Evolutionary conservation across 2,113 vertebrate genomes (phyloP), one percentile per base, ranked within the genome.

Genomic region (Embiotoca jacksoni): DNA sequence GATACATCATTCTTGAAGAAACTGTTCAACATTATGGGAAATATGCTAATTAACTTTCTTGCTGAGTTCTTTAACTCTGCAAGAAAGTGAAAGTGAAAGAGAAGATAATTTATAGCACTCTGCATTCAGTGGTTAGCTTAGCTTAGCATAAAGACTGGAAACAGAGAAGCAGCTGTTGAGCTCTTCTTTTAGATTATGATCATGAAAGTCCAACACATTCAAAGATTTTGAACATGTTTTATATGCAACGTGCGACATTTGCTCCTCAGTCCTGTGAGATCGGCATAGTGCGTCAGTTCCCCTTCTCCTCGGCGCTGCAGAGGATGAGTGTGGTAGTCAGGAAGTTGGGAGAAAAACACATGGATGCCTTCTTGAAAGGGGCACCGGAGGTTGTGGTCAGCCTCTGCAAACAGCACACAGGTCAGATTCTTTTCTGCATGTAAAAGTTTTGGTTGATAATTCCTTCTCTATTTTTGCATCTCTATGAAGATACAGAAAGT

Each of bases 251-350:
- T 4, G 41, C 4, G 13, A 11, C 9, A 6, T 78, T 36, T 83
- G 5, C 31, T 78, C 75, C 37, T 64, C 91, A 99, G 98, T 86
- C 92, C 63, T 96, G 95, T 57, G 97, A 99, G 89, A 97, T 99
- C 2, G 98, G 98, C 53, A 98, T 99, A 0, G 96, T 99, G 65
- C 96, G 96, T 10, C 97, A 99, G 95, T 98, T 99, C 77, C 97
- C 97, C 0, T 99, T 99, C 91, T 98, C 97, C 62, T 99, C 98
- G 0, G 95, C 89, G 16, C 62, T 98, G 83, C 98, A 99, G 90
- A 96, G 98, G 63, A 99, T 98, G 98, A 96, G 96, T 32, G 97
- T 99, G 13, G 95, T 99, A 77, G 95, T 96, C 0, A 93, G 96
- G 76, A 93, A 93, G 75, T 92, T 99, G 0, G 97, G 97, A 13